phyloP scores from a whole-genome alignment of 2,888 invertebrate species.

The Drosophila paranaensis region DNA sequence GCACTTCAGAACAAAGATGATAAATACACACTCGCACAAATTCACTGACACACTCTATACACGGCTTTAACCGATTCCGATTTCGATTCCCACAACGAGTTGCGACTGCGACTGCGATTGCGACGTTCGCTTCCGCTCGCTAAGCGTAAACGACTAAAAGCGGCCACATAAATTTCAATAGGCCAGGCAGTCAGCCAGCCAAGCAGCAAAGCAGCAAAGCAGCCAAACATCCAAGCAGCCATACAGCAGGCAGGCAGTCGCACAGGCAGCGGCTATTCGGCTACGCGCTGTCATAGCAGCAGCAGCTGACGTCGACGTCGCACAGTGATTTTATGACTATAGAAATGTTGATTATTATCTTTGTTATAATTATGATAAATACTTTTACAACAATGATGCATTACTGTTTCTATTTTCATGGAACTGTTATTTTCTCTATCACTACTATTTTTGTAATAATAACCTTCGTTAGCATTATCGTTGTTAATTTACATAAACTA shows the following conservation, averaged over 20 bases:
- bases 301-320: conserved; percentile 59
- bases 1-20: conserved; percentile 24
- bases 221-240: conserved; percentile 15
- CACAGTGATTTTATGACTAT: conserved; percentile 37
- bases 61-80: conserved; percentile 32
- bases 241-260: conserved; percentile 19
- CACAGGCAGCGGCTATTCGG: conserved; percentile 37
- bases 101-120: conserved; percentile 42
- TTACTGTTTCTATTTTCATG: not conserved
- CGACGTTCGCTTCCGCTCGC: conserved; percentile 80
- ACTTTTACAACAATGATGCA: too few species aligned
- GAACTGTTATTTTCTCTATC: not conserved
- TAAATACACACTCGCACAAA: conserved; percentile 25
- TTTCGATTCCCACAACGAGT: conserved; percentile 29
- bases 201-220: conserved; percentile 30
- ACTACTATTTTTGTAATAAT: not conserved
- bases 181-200: conserved; percentile 58
- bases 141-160: conserved; percentile 79
- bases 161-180: conserved; percentile 83
- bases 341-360: not conserved
- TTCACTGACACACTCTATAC: conserved; percentile 19
- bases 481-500: too few species aligned
- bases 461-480: too few species aligned
- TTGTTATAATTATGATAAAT: not conserved
- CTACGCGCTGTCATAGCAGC: conserved; percentile 24